These are phyloP conservation scores for Probosciger aterrimus DNA, from an alignment of 2,113 vertebrate species.

Conservation along the genomic window DNA sequence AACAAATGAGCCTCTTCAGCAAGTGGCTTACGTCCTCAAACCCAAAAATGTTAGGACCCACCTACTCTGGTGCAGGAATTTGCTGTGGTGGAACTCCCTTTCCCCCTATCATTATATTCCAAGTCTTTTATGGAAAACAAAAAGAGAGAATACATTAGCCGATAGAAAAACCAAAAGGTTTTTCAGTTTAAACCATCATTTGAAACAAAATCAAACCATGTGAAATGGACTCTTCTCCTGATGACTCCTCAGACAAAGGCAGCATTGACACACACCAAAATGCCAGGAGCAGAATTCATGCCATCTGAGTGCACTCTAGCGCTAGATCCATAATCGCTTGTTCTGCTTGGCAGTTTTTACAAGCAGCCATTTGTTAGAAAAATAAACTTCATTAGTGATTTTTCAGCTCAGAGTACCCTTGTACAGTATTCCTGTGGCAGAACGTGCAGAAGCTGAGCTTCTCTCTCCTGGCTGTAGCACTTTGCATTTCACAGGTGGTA, in stretches of 20 bases:
- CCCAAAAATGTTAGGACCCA: background rate
- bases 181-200: background rate
- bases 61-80: background rate
- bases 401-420: background rate
- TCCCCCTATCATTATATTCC: background rate
- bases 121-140: background rate
- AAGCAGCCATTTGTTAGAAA: constrained; percentile 37
- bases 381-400: background rate
- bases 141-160: background rate
- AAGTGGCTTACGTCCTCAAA: background rate
- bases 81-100: background rate
- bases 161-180: background rate
- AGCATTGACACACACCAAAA: background rate
- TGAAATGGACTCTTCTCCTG: background rate
- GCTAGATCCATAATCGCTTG: background rate
- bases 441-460: background rate
- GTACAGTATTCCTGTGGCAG: background rate
- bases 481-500: constrained; percentile 45
- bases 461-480: background rate
- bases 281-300: constrained; percentile 18
- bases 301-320: background rate
- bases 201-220: background rate
- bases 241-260: constrained; percentile 15
- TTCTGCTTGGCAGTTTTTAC: constrained; percentile 29
- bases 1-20: background rate